Percentiles rank a stretch among this genome's conserved stretches.
Evolutionary conservation across 2,113 vertebrate species (phyloP).

Genomic region (Scortum barcoo): DNA sequence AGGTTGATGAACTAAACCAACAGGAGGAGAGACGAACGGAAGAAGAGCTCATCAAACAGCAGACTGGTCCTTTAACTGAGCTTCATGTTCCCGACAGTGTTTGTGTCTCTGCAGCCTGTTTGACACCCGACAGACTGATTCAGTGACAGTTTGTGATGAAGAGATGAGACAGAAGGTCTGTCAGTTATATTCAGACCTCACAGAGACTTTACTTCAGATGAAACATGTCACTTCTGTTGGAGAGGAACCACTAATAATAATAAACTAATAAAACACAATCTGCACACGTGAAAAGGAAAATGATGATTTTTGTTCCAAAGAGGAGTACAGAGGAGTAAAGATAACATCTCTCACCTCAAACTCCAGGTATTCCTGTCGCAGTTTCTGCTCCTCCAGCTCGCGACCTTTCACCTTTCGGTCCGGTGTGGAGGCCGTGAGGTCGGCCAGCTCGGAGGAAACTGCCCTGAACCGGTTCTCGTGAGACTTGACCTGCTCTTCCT

Average conservation of each 20-base stretch:
- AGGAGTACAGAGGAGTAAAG: too few relatives aligned
- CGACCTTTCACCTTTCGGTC: conserved; percentile 92
- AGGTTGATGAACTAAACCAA: background rate
- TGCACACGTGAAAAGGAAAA: too few relatives aligned
- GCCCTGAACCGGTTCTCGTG: conserved; percentile 92
- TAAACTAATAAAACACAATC: too few relatives aligned
- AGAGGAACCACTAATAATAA: too few relatives aligned
- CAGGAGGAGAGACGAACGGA: too few relatives aligned
- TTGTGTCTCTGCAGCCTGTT: conserved; percentile 19
- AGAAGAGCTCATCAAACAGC: background rate
- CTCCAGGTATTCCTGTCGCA: conserved; percentile 94
- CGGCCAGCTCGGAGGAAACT: conserved; percentile 89
- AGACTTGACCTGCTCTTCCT: conserved; percentile 95
- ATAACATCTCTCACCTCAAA: conserved; percentile 98
- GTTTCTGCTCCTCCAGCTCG: conserved; percentile 93
- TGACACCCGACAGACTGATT: conserved; percentile 10
- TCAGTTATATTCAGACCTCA: background rate
- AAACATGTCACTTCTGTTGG: background rate
- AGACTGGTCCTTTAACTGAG: background rate
- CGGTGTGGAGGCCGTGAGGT: conserved; percentile 85
- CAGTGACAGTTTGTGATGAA: conserved; percentile 14
- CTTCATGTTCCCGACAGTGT: conserved; percentile 4
- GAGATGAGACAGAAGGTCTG: conserved; percentile 4
- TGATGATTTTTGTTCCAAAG: too few relatives aligned
- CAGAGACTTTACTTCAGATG: background rate